Percentiles rank a stretch among this genome's conserved stretches.
phyloP scores from a whole-genome alignment of 2,888 invertebrate genomes.

The Callosobruchus maculatus region DNA sequence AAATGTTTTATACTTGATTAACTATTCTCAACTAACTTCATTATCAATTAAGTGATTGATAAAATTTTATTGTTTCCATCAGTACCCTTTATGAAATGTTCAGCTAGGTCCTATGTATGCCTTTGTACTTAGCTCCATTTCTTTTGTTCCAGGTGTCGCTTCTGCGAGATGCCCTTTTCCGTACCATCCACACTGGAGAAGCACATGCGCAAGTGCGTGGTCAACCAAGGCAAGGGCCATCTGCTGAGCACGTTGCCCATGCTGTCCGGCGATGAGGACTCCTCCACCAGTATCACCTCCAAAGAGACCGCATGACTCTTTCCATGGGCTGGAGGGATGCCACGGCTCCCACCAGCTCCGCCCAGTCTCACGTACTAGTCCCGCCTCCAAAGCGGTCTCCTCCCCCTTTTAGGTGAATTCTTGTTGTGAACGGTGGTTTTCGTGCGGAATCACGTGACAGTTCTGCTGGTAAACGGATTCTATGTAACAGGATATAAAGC shows the following conservation, averaged over 20 bases:
- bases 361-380: slow-evolving; percentile 51
- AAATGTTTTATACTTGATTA: too few relatives aligned
- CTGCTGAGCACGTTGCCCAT: slow-evolving; percentile 53
- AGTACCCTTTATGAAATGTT: too few relatives aligned
- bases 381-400: slow-evolving; percentile 6
- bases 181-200: slow-evolving; percentile 99
- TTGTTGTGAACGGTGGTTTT: slow-evolving; percentile 17
- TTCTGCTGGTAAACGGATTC: too few relatives aligned
- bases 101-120: too few relatives aligned
- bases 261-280: slow-evolving; percentile 66
- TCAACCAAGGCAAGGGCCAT: slow-evolving; percentile 78
- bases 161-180: slow-evolving; percentile 99
- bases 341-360: slow-evolving; percentile 59
- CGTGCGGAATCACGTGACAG: neutral
- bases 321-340: slow-evolving; percentile 68
- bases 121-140: too few relatives aligned
- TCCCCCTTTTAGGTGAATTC: neutral
- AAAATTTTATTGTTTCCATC: too few relatives aligned
- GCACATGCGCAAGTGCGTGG: slow-evolving; percentile 99
- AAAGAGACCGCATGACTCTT: slow-evolving; percentile 79
- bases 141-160: slow-evolving; percentile 71
- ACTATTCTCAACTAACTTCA: too few relatives aligned
- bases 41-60: too few relatives aligned
- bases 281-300: slow-evolving; percentile 54
- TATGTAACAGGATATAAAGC: too few relatives aligned